Evolutionary conservation across 2,888 invertebrate species (phyloP).

Genomic region (Uropetala carovei): DNA sequence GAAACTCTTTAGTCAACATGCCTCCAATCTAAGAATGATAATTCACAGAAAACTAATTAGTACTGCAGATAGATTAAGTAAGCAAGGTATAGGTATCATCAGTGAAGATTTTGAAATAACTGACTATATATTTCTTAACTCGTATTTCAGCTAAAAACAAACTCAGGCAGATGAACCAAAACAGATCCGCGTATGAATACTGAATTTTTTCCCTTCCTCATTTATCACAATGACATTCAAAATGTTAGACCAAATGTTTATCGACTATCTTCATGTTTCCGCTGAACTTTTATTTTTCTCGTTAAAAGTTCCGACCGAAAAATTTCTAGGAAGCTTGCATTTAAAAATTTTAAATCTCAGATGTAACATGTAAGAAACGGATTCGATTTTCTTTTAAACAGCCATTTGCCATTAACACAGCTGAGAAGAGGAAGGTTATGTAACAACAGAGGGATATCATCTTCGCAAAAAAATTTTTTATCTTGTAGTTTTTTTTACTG

Average conservation of each 20-base stretch:
- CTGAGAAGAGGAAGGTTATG: slow-evolving; percentile 33
- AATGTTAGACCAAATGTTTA: slow-evolving; percentile 36
- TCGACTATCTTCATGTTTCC: background rate
- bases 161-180: background rate
- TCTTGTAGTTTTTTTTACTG: background rate
- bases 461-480: background rate
- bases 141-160: background rate
- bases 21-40: background rate
- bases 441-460: slow-evolving; percentile 47
- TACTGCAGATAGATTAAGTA: slow-evolving; percentile 9
- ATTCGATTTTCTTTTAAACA: slow-evolving; percentile 1
- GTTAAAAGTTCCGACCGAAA: background rate
- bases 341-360: background rate
- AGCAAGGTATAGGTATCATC: background rate
- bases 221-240: background rate
- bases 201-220: background rate
- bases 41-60: slow-evolving; percentile 28
- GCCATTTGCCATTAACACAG: background rate
- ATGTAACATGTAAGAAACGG: background rate
- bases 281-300: slow-evolving; percentile 36
- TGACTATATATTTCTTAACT: background rate
- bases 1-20: background rate
- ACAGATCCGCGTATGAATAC: background rate
- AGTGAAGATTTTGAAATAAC: background rate
- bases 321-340: slow-evolving; percentile 23